Base-by-base conservation (phyloP, 2,888 invertebrate species). In the Choreutis nemorana region DNA sequence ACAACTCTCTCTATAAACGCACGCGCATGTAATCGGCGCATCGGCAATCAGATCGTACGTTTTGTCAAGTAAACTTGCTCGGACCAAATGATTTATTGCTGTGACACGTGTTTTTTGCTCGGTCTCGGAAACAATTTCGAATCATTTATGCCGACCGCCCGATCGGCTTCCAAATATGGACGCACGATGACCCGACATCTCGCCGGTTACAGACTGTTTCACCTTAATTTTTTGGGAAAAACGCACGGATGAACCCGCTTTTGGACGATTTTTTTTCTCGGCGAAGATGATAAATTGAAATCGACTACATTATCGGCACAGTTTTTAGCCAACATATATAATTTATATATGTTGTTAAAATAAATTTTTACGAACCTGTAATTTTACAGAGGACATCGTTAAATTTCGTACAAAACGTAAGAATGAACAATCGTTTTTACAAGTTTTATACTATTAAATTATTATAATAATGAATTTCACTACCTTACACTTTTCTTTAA, bases 91-190 rank as follows among this genome's bases (percentile, higher is more conserved):
- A 77, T 78, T 78, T 78, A 78, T 73, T 71, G 58, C 62, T 49
- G 55, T 62, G 60, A 78, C 78, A 78, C 78, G 68, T 73, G 62
- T 60, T 77, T 78, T 78, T 77, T 77, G 71, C 42, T 41, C 56
- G 55, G 59, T 66, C 58, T 62, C 72, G 75, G 77, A 75, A 77
- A 77, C 72, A 63, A 72, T 77, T 73, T 72, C 56, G 68, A 56
- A 66, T 73, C 77, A 71, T 72, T 73, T 73, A 72, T 71, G 54
- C 68, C 52, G 63, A 57, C 71, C 70, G 68, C 68, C 68, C 60
- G 63, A 55, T 52, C 61, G 54, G 38, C 36, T 36, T 42, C 60
- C 65, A 45, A 55, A 64, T 59, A 64, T 51, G 64, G 65, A 39
- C 36, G 35, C 36, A 39, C 39, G 46, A 46, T 48, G 48, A 50